Conservation (phyloP, 30 jellyfish, hydroid and myxozoan species). For the Catostylus mosaicus region DNA sequence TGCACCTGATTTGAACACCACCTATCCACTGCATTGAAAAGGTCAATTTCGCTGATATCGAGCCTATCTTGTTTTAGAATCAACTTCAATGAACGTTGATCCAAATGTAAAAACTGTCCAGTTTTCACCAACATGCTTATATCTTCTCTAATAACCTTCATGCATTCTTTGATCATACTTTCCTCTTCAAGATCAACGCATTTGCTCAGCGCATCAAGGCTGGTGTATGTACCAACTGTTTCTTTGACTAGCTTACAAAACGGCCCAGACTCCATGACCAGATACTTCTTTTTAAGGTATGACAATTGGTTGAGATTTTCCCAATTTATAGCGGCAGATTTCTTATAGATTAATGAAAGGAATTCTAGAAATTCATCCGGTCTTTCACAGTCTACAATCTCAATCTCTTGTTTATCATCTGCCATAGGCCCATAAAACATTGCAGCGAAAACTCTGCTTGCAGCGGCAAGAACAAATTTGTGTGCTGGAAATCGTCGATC, state of each 20-base stretch:
- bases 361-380: neutral
- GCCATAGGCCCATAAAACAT: constrained; percentile 31
- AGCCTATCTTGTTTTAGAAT: no score
- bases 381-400: neutral
- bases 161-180: constrained; percentile 1
- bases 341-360: neutral
- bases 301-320: neutral
- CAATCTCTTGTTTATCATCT: neutral
- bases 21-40: no score
- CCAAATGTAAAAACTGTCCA: neutral
- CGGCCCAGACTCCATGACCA: neutral
- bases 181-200: neutral
- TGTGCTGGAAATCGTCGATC: neutral
- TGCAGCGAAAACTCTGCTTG: constrained; percentile 2
- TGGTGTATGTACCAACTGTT: neutral
- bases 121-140: neutral
- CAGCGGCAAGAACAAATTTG: constrained; percentile 7
- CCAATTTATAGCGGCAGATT: neutral
- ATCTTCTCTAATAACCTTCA: neutral
- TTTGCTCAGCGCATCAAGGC: neutral
- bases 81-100: neutral
- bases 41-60: no score
- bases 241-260: no score
- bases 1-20: no score
- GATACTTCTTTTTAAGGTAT: neutral